Percentiles rank a stretch among this genome's conserved stretches.
Evolutionary conservation across 2,113 vertebrate genomes (phyloP).

Genomic region (Pseudois nayaur): DNA sequence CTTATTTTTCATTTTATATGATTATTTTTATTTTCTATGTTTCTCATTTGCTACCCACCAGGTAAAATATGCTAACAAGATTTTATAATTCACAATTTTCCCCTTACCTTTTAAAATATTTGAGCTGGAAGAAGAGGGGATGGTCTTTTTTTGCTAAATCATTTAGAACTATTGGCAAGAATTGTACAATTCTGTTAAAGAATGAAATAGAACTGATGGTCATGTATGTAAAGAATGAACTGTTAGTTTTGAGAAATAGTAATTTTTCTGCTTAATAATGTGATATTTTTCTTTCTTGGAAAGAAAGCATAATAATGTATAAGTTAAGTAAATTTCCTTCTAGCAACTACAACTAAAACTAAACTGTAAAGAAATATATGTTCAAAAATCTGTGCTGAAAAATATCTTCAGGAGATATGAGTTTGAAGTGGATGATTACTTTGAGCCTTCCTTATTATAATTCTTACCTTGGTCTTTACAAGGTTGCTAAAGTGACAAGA

Average conservation of each 20-base stretch:
- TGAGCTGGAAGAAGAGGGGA: neutral
- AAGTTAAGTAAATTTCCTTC: neutral
- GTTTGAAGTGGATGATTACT: neutral
- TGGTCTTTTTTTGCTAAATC: neutral
- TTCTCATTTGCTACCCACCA: neutral
- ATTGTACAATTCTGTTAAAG: neutral
- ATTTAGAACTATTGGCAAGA: neutral
- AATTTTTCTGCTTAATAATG: neutral
- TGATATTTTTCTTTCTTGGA: neutral
- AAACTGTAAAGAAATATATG: neutral
- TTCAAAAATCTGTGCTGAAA: neutral
- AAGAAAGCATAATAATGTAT: neutral
- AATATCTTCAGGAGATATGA: conserved; percentile 6
- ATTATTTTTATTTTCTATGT: neutral
- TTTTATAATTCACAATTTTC: neutral
- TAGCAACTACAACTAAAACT: conserved; percentile 17
- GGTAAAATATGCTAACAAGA: neutral
- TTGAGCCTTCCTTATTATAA: neutral
- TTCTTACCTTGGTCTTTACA: neutral
- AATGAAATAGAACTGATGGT: neutral
- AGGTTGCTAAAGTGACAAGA: neutral
- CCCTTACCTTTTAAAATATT: neutral
- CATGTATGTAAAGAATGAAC: neutral
- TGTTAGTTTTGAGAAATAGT: neutral
- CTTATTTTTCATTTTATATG: neutral